These are phyloP conservation scores for Acrocyrtus sp. DNA, from an alignment of 2,888 invertebrate genomes.

Conservation along the genomic window DNA sequence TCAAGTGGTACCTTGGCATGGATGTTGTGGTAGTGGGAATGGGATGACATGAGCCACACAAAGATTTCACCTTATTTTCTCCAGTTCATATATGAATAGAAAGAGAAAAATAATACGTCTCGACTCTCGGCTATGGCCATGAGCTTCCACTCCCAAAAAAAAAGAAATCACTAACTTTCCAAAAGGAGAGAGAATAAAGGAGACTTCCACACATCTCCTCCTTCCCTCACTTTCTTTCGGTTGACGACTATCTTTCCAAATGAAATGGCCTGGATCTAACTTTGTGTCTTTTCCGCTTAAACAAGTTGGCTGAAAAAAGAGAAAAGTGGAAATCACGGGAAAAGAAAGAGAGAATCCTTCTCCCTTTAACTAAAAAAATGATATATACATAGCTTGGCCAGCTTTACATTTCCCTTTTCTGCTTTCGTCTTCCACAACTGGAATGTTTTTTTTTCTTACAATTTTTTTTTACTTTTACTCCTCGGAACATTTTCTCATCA, in stretches of 20 bases:
- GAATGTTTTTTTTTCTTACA: slow-evolving; percentile 20
- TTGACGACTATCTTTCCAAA: slow-evolving; percentile 44
- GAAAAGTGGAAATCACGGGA: slow-evolving; percentile 7
- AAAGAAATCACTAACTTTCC: neutral
- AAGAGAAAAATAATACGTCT: no score
- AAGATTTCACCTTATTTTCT: no score
- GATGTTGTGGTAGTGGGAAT: slow-evolving; percentile 26
- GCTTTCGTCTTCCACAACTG: slow-evolving; percentile 34
- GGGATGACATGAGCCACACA: no score
- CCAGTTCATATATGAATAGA: no score
- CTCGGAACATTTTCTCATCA: slow-evolving; percentile 13
- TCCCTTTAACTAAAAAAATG: slow-evolving; percentile 4
- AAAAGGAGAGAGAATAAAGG: neutral
- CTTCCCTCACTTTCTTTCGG: slow-evolving; percentile 4
- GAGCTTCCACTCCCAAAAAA: neutral
- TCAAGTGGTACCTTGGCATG: slow-evolving; percentile 25
- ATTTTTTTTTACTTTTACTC: neutral
- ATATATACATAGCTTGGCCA: no score
- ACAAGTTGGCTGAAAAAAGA: slow-evolving; percentile 31
- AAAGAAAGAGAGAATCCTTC: slow-evolving; percentile 4
- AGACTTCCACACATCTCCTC: neutral
- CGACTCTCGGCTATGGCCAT: neutral
- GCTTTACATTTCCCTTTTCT: no score
- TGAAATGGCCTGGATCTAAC: slow-evolving; percentile 47
- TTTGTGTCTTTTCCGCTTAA: slow-evolving; percentile 47